Evolutionary conservation across 1,140 invertebrate genomes (phyloP), one percentile per base, ranked within the genome.

Genomic region (Ceratina japonica): DNA sequence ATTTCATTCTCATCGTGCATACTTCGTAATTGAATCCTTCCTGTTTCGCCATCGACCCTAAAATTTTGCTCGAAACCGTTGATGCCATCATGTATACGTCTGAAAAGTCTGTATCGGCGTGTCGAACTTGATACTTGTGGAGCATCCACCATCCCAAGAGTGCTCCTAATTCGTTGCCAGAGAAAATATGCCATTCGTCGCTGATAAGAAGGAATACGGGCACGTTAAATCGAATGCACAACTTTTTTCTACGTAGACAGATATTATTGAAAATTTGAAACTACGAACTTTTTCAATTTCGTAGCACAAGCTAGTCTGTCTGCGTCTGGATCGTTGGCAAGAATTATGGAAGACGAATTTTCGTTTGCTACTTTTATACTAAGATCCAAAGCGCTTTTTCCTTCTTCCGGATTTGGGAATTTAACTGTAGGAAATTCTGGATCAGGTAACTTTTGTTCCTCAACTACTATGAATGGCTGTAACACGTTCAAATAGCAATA

Each of bases 341-440:
- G 91, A 85, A 99, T 97, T 1, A 99, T 91, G 1, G 93, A 93
- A 56, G 95, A 95, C 1, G 93, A 92, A 82, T 95, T 94, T 59
- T 93, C 84, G 89, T 98, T 94, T 0, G 99, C 99, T 16, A 96
- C 95, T 90, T 95, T 93, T 84, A 99, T 96, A 24, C 98, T 95
- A 22, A 99, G 93, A 89, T 97, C 94, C 72, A 99, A 90, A 65
- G 98, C 97, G 88, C 96, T 96, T 89, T 97, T 96, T 12, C 97
- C 97, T 93, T 99, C 99, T 92, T 99, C 99, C 1, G 99, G 99
- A 93, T 99, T 99, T 0, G 99, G 99, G 93, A 98, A 99, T 87
- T 95, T 95, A 0, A 99, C 98, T 0, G 98, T 99, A 1, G 98
- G 96, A 93, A 99, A 99, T 80, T 99, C 97, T 0, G 98, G 98